Percentiles rank a stretch among this genome's conserved stretches.
These are phyloP conservation scores for Corella eumyota DNA, from an alignment of 23 tunicate species.

Conservation along the genomic window DNA sequence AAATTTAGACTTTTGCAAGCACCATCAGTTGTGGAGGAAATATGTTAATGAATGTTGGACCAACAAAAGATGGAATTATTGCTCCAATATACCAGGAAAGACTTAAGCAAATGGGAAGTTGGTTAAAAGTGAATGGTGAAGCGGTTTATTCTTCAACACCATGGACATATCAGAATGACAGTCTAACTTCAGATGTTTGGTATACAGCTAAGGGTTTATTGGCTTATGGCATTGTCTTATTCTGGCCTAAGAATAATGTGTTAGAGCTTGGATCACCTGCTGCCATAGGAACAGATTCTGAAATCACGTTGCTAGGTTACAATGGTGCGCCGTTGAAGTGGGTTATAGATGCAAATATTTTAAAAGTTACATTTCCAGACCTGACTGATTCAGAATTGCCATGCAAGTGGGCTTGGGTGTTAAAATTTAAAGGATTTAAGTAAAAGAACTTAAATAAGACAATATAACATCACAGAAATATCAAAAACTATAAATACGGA, in stretches of 20 bases:
- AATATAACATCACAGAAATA: no score
- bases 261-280: conserved; percentile 38
- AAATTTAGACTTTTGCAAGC: conserved; percentile 53
- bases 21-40: conserved; percentile 95
- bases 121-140: conserved; percentile 80
- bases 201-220: conserved; percentile 30
- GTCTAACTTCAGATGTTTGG: conserved; percentile 36
- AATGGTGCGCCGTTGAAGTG: conserved; percentile 27
- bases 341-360: not conserved
- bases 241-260: conserved; percentile 68
- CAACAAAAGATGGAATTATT: conserved; percentile 76
- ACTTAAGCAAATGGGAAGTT: conserved; percentile 63
- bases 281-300: conserved; percentile 10
- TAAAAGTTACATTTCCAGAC: conserved; percentile 21
- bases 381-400: conserved; percentile 19
- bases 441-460: no score
- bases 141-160: conserved; percentile 65
- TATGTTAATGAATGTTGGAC: conserved; percentile 86
- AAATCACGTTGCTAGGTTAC: conserved; percentile 5
- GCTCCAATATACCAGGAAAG: conserved; percentile 67
- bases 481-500: no score
- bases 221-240: conserved; percentile 61
- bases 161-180: conserved; percentile 72
- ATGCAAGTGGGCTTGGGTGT: conserved; percentile 87
- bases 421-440: conserved; percentile 28